phyloP scores from a whole-genome alignment of 1,140 invertebrate genomes.

The Sinonovacula constricta region DNA sequence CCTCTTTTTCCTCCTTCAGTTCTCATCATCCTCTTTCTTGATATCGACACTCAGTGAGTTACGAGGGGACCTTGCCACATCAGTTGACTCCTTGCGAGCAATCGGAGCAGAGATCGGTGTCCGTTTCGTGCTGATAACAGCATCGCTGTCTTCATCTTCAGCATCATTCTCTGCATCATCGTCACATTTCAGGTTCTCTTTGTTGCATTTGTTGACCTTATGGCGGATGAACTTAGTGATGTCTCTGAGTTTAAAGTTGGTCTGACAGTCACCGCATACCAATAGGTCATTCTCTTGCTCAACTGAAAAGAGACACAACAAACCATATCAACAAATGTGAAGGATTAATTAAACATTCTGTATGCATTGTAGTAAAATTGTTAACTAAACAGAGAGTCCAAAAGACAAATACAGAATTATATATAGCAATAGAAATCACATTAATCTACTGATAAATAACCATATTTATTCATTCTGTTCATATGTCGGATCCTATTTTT shows the following conservation, averaged over 20 bases:
- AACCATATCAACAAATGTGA: too few species aligned
- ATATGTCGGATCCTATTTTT: too few species aligned
- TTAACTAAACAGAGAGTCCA: too few species aligned
- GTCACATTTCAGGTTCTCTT: slow-evolving; percentile 64
- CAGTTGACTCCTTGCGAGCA: slow-evolving; percentile 60
- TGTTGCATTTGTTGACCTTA: slow-evolving; percentile 73
- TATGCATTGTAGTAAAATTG: too few species aligned
- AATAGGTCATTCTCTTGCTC: slow-evolving; percentile 76
- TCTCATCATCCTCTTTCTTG: slow-evolving; percentile 51
- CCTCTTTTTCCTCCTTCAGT: slow-evolving; percentile 49
- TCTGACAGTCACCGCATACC: slow-evolving; percentile 75
- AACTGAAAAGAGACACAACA: slow-evolving; percentile 64
- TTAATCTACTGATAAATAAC: too few species aligned
- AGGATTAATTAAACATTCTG: too few species aligned
- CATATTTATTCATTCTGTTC: too few species aligned
- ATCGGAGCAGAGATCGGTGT: slow-evolving; percentile 70
- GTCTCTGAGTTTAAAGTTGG: slow-evolving; percentile 72
- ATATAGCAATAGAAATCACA: too few species aligned
- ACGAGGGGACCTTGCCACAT: slow-evolving; percentile 55
- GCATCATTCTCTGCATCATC: slow-evolving; percentile 59
- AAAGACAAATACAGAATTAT: too few species aligned
- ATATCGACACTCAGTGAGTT: slow-evolving; percentile 42
- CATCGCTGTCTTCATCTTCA: slow-evolving; percentile 60
- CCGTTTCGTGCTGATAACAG: slow-evolving; percentile 61
- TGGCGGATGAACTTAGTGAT: slow-evolving; percentile 75